Evolutionary conservation across 2,113 vertebrate species (phyloP).

Genomic region (Cygnus buccinator): DNA sequence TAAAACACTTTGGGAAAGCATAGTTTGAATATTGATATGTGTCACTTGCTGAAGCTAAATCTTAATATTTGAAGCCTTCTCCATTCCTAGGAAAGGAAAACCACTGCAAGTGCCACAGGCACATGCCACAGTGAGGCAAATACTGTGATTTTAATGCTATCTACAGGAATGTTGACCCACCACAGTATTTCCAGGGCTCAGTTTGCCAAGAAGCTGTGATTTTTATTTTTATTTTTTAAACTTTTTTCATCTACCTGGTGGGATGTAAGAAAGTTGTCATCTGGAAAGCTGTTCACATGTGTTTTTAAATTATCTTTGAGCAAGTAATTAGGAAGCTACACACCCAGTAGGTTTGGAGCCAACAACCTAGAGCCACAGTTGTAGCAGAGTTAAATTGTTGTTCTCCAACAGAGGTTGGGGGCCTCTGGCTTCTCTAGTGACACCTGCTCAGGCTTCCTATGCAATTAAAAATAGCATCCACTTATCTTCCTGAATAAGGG

Average conservation of each 20-base stretch:
- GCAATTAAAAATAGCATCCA: background rate
- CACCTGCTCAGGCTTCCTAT: background rate
- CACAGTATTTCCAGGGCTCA: background rate
- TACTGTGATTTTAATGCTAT: background rate
- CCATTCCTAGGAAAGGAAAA: background rate
- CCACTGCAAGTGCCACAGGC: background rate
- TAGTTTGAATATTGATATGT: background rate
- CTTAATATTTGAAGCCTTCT: background rate
- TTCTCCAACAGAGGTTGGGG: accelerated
- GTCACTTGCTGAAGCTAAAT: background rate
- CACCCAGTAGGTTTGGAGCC: background rate
- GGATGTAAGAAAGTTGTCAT: background rate
- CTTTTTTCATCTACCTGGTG: background rate
- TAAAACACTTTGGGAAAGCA: background rate
- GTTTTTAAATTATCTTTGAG: background rate
- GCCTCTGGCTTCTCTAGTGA: background rate
- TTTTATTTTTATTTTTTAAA: background rate
- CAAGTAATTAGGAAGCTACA: background rate
- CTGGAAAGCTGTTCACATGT: background rate
- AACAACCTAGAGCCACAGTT: background rate
- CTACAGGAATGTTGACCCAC: background rate
- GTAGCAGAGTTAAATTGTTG: background rate
- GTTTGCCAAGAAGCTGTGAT: background rate
- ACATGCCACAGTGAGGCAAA: background rate
- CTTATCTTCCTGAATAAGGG: background rate